phyloP scores from a whole-genome alignment of 2,113 vertebrate genomes.

The Rhegmatorhina hoffmannsi region DNA sequence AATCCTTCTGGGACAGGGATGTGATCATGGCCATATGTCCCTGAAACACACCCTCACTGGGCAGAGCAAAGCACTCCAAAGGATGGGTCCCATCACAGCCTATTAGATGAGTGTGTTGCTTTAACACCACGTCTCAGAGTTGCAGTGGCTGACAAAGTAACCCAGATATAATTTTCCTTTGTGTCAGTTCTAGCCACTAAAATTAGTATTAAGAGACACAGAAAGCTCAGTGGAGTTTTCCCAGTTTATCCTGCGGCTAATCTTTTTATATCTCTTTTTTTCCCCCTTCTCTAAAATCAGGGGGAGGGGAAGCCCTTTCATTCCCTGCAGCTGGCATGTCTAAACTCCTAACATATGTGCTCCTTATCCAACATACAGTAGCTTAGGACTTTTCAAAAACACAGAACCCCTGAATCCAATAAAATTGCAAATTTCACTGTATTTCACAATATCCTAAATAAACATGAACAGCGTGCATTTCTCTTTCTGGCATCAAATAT shows the following conservation, averaged over 20 bases:
- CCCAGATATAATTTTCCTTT: slow-evolving; percentile 67
- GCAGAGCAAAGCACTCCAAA: not conserved
- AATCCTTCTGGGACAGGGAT: accelerated
- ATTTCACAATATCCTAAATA: slow-evolving; percentile 99
- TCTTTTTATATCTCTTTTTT: slow-evolving; percentile 62
- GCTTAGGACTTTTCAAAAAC: slow-evolving; percentile 83
- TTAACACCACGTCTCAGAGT: not conserved
- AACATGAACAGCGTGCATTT: slow-evolving; percentile 90
- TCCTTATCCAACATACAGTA: slow-evolving; percentile 68
- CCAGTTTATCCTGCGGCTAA: slow-evolving; percentile 69
- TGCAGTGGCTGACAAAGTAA: slow-evolving; percentile 60
- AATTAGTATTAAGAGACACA: slow-evolving; percentile 76
- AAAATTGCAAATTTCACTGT: slow-evolving; percentile 98
- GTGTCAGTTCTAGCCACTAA: slow-evolving; percentile 71
- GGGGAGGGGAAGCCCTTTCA: slow-evolving; percentile 48
- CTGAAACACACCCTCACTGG: accelerated
- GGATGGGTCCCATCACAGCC: not conserved
- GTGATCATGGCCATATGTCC: accelerated
- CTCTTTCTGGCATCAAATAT: slow-evolving; percentile 96
- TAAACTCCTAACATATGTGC: slow-evolving; percentile 67
- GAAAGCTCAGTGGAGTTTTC: slow-evolving; percentile 76
- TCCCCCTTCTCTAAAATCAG: not conserved
- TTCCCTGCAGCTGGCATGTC: slow-evolving; percentile 47
- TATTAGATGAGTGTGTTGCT: accelerated
- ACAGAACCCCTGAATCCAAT: slow-evolving; percentile 88